Conservation (phyloP, 2,113 vertebrate species). For the Trachemys scripta region DNA sequence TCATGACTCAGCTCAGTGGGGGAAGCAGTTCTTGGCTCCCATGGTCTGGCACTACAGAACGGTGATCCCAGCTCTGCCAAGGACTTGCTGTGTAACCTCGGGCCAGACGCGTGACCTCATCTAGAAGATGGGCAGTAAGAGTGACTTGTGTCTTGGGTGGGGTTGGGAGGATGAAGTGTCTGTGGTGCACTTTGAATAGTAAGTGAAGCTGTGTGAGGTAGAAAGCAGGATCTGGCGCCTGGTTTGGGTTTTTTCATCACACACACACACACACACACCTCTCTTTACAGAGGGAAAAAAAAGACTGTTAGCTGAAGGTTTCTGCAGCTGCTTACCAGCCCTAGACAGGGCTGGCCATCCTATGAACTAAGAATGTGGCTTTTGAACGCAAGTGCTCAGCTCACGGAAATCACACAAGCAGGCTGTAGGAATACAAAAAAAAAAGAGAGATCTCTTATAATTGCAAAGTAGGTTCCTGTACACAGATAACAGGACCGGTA, state of each 20-base stretch:
- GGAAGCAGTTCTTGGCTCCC: background rate
- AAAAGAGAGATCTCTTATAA: background rate
- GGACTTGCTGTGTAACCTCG: background rate
- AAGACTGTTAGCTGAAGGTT: background rate
- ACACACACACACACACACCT: background rate
- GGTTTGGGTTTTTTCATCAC: background rate
- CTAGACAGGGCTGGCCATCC: background rate
- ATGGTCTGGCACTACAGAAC: too few species aligned
- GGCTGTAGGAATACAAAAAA: background rate
- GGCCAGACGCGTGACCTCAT: background rate
- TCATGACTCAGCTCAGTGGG: background rate
- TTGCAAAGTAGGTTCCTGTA: background rate
- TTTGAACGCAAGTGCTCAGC: background rate
- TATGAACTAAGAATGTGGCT: background rate
- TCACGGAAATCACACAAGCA: background rate
- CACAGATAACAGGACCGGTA: background rate
- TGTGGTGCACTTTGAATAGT: background rate
- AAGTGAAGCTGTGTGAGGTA: background rate
- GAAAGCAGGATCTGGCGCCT: background rate
- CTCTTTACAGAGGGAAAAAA: background rate
- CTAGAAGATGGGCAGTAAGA: background rate
- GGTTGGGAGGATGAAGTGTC: background rate
- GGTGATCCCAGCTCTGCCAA: background rate
- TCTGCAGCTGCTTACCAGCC: background rate
- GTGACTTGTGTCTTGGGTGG: background rate